Percentiles rank a stretch among this genome's conserved stretches.
Evolutionary conservation across 2,797 vertebrate species (phyloP).

Genomic region (Lacerta viridis): DNA sequence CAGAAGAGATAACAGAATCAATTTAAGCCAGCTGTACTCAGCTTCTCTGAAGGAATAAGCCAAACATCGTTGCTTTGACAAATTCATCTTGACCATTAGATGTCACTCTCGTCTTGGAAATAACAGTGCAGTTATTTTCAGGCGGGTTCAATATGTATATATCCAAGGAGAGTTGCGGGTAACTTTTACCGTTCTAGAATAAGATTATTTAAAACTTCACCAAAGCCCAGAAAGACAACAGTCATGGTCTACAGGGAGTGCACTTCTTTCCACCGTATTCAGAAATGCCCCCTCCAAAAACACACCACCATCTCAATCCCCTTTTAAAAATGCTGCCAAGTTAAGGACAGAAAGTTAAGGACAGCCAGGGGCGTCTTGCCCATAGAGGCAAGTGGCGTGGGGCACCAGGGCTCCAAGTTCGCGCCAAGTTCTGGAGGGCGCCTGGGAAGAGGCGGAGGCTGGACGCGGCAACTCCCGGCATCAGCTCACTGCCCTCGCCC

Average conservation of each 20-base stretch:
- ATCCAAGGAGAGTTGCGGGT: background rate
- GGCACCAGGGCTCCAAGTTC: too few relatives aligned
- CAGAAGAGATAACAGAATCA: background rate
- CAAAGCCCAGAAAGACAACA: background rate
- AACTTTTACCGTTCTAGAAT: background rate
- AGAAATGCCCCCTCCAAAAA: background rate
- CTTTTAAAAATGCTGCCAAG: background rate
- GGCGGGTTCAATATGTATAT: background rate
- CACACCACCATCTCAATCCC: background rate
- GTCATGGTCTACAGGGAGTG: background rate
- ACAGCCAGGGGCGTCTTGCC: background rate
- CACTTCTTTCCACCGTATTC: background rate
- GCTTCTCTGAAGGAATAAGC: background rate
- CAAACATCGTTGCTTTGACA: background rate
- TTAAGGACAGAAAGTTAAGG: background rate
- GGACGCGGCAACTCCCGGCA: too few relatives aligned
- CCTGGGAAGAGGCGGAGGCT: too few relatives aligned
- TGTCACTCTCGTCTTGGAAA: constrained; percentile 55
- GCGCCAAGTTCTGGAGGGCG: too few relatives aligned
- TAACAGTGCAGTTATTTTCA: background rate
- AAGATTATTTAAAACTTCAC: background rate
- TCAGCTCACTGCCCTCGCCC: too few relatives aligned
- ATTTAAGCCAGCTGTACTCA: too few relatives aligned
- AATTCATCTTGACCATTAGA: constrained; percentile 50
- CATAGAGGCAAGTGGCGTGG: too few relatives aligned